Evolutionary conservation across 2,797 vertebrate species (phyloP), one percentile per base, ranked within the genome.

Genomic region (Rachycentron canadum): DNA sequence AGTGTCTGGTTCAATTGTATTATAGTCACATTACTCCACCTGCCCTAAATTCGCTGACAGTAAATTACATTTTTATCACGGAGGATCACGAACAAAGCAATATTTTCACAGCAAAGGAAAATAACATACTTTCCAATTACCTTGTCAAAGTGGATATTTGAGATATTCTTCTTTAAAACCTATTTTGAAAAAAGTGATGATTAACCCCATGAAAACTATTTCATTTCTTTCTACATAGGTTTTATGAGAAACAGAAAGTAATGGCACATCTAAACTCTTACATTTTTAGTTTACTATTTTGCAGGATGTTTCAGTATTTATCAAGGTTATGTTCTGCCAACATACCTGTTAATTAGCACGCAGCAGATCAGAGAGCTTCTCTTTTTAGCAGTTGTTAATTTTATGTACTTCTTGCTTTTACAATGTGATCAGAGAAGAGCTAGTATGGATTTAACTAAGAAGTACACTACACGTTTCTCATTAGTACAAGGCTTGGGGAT

Each of bases 391-490:
- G 3, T 28, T 47, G 1, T 17, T n/a, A n/a, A 6, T 34, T 60
- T 36, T 30, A 25, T n/a, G 21, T 47, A 30, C 19, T 47, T 30
- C 26, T 0, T 63, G 6, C 6, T 56, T 6, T 30, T 64, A 45
- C 23, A 73, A 13, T 21, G 21, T 49, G 7, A 60, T 79, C 7
- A 47, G 11, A 59, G n/a, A 13, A 61, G 3, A 58, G 16, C 5
- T 59, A 6, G 9, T 50, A n/a, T 56, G 21, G 62, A 66, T 78
- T 71, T 28, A 41, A 58, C 32, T 26, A 52, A 57, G 19, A 64
- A 17, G 17, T 26, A 56, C 10, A 28, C 30, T 47, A 23, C 4
- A 21, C 32, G 38, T 40, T 40, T 8, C 1, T 36, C 34, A 8
- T 36, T 36, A 36, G 34, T 36, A 36, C 8, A 36, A 36, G 8